Evolutionary conservation across 2,888 invertebrate species (phyloP), one percentile per base, ranked within the genome.

Genomic region (Microctonus hyperodae): DNA sequence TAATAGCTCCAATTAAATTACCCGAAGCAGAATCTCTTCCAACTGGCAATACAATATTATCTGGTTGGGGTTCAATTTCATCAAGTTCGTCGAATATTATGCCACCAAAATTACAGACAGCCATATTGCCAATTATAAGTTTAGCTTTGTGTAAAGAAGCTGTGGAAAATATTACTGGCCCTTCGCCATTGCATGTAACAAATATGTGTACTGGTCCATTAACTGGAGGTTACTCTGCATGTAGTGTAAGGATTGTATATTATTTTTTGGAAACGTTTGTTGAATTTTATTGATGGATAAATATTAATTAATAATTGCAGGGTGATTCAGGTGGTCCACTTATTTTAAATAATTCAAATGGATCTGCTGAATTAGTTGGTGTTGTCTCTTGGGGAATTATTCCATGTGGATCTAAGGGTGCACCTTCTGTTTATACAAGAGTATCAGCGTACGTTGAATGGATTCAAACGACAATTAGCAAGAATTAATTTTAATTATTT

Each of bases 341-440:
- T 23, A 87, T 87, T 20, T 72, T 84, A 22, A 67, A 48, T 2
- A 69, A 65, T 3, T 1, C 91, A 90, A 22, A 88, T 87, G 65
- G 88, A 86, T 72, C 90, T 86, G 74, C 90, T 86, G 85, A 92
- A 90, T 80, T 93, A 89, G 1, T 87, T 82, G 74, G 89, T 85
- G 68, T 86, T 80, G 82, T 91, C 89, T 77, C 87, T 84, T 70
- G 87, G 83, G 76, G 81, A 25, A 80, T 81, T 22, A 76, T 85
- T 40, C 86, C 86, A 60, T 87, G 86, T 63, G 86, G 85, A 2
- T n/a, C 73, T 7, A 64, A 55, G n/a, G 82, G 84, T 31, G 63
- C 74, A 7, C 86, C 87, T 10, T 85, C 86, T 0, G 80, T 86
- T 7, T 86, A 81, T 73, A 85, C 84, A 1, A 78, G 82, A 28